Percentiles rank a stretch among this genome's conserved stretches.
These are phyloP conservation scores for Melanotaenia nigrans DNA, from an alignment of 2,797 vertebrate genomes.

Conservation along the genomic window DNA sequence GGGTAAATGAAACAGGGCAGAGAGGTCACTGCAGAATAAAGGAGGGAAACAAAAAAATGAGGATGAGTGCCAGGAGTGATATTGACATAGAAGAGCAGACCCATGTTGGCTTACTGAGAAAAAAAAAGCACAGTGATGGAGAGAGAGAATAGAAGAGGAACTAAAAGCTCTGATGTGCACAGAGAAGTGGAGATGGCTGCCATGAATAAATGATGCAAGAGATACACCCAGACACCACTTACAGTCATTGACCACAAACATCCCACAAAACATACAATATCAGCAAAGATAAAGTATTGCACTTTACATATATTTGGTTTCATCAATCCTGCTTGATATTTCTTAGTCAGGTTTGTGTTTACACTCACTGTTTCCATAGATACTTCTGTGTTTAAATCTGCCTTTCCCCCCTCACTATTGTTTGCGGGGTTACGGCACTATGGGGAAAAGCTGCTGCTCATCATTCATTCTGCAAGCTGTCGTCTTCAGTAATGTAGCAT, in stretches of 20 bases:
- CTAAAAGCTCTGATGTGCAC: constrained; percentile 48
- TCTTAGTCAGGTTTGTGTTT: constrained; percentile 17
- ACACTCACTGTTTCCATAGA: background rate
- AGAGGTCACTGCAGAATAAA: constrained; percentile 31
- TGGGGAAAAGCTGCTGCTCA: constrained; percentile 48
- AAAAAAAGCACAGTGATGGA: constrained; percentile 14
- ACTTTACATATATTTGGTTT: constrained; percentile 41
- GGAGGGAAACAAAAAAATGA: constrained; percentile 23
- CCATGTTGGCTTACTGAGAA: constrained; percentile 20
- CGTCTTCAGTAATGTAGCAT: constrained; percentile 25
- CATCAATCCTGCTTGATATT: constrained; percentile 29
- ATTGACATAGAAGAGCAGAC: constrained; percentile 15
- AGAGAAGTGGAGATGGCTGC: constrained; percentile 39
- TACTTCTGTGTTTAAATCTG: constrained; percentile 16
- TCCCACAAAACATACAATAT: constrained; percentile 13
- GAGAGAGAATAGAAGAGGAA: constrained; percentile 18
- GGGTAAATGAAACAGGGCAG: constrained; percentile 30
- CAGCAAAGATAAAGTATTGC: constrained; percentile 30
- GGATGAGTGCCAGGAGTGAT: constrained; percentile 35
- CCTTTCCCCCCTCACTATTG: constrained; percentile 35
- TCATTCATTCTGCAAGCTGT: constrained; percentile 57
- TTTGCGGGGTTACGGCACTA: constrained; percentile 51
- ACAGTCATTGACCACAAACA: constrained; percentile 18
- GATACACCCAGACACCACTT: constrained; percentile 15
- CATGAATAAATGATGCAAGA: constrained; percentile 71